Evolutionary conservation across 2,797 vertebrate species (phyloP), one percentile per base, ranked within the genome.

Genomic region (Cossypha dichroa): DNA sequence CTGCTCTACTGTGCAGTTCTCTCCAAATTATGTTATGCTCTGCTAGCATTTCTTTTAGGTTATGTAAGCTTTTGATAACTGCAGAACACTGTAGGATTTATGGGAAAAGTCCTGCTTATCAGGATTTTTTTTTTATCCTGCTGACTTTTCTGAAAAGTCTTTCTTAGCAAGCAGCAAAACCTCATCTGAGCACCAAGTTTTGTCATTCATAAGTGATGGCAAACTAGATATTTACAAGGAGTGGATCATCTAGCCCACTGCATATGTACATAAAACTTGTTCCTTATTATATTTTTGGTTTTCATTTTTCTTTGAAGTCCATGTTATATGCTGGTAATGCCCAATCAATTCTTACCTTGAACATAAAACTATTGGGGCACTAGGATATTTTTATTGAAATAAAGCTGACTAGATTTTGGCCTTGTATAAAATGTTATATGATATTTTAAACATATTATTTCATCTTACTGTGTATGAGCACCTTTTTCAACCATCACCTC

Each of bases 251-350:
- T 75, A 81, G 2, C 11, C 10, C 15, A 5, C 16, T 43, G 18
- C 5, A 4, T 36, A 15, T 0, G 0, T 31, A 28, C 13, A 66
- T 23, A 12, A 67, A 67, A 67, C 9, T 45, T 46, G 7, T 31
- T 88, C 7, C 6, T 90, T 0, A 0, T 49, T 3, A 26, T 6
- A 15, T 58, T 64, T 69, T 73, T 34, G 34, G 2, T 41, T 36
- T 59, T 31, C 11, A 16, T 68, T 86, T 83, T 48, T 41, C 11
- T 66, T 54, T 84, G 29, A 78, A 74, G 34, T 78, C 8, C 17
- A 5, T 11, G 2, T 60, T 70, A 10, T 34, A 9, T 26, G n/a
- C 11, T 93, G 31, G 5, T 81, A n/a, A 28, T 70, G 19, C 21
- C 15, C 1, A 43, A 16, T n/a, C 26, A 77, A 1, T 68, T 52